Evolutionary conservation across 2,888 invertebrate genomes (phyloP), one percentile per base, ranked within the genome.

Genomic region (Cynaeus angustus): DNA sequence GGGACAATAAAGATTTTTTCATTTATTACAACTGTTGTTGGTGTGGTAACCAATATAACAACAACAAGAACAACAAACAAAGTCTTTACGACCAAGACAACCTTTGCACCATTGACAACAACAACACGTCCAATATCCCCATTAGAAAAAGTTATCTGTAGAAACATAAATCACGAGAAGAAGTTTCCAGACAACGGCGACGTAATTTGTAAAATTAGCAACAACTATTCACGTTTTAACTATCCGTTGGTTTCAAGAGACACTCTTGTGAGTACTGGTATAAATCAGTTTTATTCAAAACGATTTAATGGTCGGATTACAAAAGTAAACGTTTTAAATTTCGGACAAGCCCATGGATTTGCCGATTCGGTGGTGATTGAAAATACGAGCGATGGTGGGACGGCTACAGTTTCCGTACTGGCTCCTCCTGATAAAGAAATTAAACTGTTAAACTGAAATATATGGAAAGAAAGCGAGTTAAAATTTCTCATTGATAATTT

Each of bases 391-490:
- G 4, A 1, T 7, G 43, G 43, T 10, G 7, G 12, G 1, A 10
- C 12, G 43, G 43, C 10, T 5, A 43, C 10, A 43, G 21, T 21
- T 21, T 3, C 1, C 21, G 4, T 21, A 21, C 21, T 3, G 21
- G 21, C 21, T 3, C 21, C 21, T 21, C 21, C 21, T 21, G 21
- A 21, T 4, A 4, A 21, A n/a, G 43, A 43, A 43, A 12, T 43
- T 6, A 43, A 43, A 12, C 5, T 43, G 43, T 43, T 43, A n/a
- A n/a, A n/a, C n/a, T 43, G 43, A 43, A 43, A 10, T 43, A 10
- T 43, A 43, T 43, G 43, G 43, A 43, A 13, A 43, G 4, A 21
- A 21, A 21, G 21, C 4, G 21, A 21, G 1, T 21, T 21, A n/a
- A n/a, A n/a, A n/a, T 21, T 21, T 21, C 2, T 3, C 21, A 21